Evolutionary conservation across 2,888 invertebrate genomes (phyloP), one percentile per base, ranked within the genome.

Genomic region (Dolichomitus sp.): DNA sequence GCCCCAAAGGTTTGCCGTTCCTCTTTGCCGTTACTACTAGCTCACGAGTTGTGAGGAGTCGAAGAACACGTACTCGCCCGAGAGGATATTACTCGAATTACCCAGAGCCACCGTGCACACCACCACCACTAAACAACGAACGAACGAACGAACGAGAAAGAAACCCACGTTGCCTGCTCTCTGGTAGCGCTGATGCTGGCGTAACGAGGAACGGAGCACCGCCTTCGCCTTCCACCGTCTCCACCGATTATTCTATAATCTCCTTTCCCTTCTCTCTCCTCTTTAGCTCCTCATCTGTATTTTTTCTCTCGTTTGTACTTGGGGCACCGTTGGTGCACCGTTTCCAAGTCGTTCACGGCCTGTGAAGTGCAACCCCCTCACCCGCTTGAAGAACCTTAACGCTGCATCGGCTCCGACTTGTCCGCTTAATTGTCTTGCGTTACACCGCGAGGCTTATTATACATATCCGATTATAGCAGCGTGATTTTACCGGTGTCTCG

Each of bases 401-500:
- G 40, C 5, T 6, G 17, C 70, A 40, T 45, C 45, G 40, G 33
- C 27, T 30, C 1, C n/a, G 65, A 61, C 73, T 78, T 65, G 68
- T 80, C 80, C 80, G 78, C 79, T 86, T 86, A 85, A 86, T 85
- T 85, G 84, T 85, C 84, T 86, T 84, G 85, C 84, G 78, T 86
- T 86, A 86, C 84, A 78, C 81, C 52, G 66, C 33, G 50, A 23
- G 65, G 80, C 72, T 84, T 80, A 83, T 72, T 59, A 57, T 30
- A 50, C 59, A 68, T 81, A 84, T 84, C 85, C 79, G 84, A 83
- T 85, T 85, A 85, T 68, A 78, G 68, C 80, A 68, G 19, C 72
- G 73, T 59, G 80, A 82, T 72, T 82, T 70, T 81, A 42, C 66
- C 59, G 66, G 61, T 61, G n/a, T 27, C 50, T 70, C 23, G 52